Percentiles rank a stretch among this genome's conserved stretches.
These are phyloP conservation scores for Hecatera dysodea DNA, from an alignment of 2,888 invertebrate genomes.

Conservation along the genomic window DNA sequence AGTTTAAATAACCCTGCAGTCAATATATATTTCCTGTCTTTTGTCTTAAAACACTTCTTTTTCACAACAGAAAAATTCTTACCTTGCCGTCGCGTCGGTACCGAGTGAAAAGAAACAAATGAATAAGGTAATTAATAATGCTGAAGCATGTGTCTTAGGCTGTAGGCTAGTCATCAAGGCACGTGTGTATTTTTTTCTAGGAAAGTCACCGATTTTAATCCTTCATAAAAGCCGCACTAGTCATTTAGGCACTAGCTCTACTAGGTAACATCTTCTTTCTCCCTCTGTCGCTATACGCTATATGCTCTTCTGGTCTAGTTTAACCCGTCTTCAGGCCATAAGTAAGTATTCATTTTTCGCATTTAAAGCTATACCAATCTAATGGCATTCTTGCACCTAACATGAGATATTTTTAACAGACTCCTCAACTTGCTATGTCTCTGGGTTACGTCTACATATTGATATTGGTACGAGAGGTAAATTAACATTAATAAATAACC, in stretches of 20 bases:
- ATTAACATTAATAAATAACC: neutral
- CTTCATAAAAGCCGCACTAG: slow-evolving; percentile 47
- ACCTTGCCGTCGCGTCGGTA: slow-evolving; percentile 66
- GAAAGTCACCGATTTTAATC: slow-evolving; percentile 23
- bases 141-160: slow-evolving; percentile 51
- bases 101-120: slow-evolving; percentile 65
- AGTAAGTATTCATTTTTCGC: slow-evolving; percentile 41
- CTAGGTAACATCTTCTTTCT: slow-evolving; percentile 30
- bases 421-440: neutral
- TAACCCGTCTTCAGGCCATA: slow-evolving; percentile 2
- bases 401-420: neutral
- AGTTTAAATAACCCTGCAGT: neutral
- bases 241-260: slow-evolving; percentile 48
- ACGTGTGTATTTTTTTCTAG: slow-evolving; percentile 30
- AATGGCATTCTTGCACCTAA: slow-evolving; percentile 1
- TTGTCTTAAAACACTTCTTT: slow-evolving; percentile 56
- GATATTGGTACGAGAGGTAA: neutral
- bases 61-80: slow-evolving; percentile 68
- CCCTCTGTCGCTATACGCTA: slow-evolving; percentile 23
- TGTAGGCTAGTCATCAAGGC: slow-evolving; percentile 37
- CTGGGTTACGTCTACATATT: neutral
- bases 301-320: slow-evolving; percentile 7
- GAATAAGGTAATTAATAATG: slow-evolving; percentile 55
- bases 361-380: slow-evolving; percentile 14
- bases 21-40: slow-evolving; percentile 35